These are phyloP conservation scores for Beris chalybata DNA, from an alignment of 2,888 invertebrate species.

Conservation along the genomic window DNA sequence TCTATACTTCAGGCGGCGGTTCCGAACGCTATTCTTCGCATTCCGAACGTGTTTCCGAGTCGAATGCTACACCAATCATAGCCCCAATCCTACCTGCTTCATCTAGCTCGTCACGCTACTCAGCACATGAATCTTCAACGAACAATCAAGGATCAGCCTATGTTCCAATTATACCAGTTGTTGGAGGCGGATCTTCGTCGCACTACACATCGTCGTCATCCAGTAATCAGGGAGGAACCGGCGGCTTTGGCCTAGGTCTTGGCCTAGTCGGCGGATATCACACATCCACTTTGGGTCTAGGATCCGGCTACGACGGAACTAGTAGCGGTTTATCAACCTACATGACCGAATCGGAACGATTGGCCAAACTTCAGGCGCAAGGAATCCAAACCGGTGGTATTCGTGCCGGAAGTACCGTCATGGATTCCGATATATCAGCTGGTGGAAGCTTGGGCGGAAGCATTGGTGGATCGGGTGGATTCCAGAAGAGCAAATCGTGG, in stretches of 20 bases:
- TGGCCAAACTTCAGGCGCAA: conserved; percentile 50
- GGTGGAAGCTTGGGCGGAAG: conserved; percentile 32
- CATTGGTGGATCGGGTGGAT: conserved; percentile 37
- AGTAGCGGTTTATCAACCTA: conserved; percentile 46
- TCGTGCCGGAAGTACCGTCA: conserved; percentile 44
- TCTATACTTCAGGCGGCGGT: conserved; percentile 36
- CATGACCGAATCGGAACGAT: conserved; percentile 51
- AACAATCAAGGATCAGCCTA: conserved; percentile 25
- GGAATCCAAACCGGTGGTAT: conserved; percentile 44
- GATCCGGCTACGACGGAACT: conserved; percentile 16
- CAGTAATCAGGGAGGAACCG: conserved; percentile 13
- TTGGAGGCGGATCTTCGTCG: conserved; percentile 20
- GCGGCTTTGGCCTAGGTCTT: conserved; percentile 39
- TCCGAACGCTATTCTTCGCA: conserved; percentile 35
- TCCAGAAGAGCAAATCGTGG: conserved; percentile 52
- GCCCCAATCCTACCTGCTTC: conserved; percentile 26
- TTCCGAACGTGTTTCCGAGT: conserved; percentile 33
- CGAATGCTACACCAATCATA: conserved; percentile 20
- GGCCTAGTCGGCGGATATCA: conserved; percentile 39
- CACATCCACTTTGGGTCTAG: conserved; percentile 29
- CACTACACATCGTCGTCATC: neutral
- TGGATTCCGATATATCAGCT: conserved; percentile 34
- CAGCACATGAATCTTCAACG: conserved; percentile 11
- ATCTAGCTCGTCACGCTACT: conserved; percentile 18
- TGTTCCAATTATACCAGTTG: conserved; percentile 20